phyloP scores from a whole-genome alignment of 2,113 vertebrate species.

The Aviceda subcristata region DNA sequence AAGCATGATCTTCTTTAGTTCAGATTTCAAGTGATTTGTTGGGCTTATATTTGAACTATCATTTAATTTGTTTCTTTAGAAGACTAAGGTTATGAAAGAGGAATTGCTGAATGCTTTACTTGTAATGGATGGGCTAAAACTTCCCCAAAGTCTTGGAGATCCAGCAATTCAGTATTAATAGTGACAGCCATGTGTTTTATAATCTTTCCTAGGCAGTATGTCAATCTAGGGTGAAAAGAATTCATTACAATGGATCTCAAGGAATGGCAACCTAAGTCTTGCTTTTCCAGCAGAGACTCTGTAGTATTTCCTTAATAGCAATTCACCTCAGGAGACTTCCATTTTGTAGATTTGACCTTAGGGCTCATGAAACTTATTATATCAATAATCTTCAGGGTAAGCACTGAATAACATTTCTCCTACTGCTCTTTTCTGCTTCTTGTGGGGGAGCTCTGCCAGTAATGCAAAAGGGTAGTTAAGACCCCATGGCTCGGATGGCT shows the following conservation, averaged over 20 bases:
- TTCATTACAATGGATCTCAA: not conserved
- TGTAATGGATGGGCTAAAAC: not conserved
- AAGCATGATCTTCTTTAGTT: not conserved
- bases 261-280: not conserved
- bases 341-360: not conserved
- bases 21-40: not conserved
- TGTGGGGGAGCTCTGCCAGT: not conserved
- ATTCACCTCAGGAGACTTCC: not conserved
- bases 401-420: not conserved
- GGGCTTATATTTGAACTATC: not conserved
- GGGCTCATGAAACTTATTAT: not conserved
- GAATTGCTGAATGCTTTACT: not conserved
- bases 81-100: not conserved
- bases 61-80: conserved; percentile 1
- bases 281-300: not conserved
- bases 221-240: not conserved
- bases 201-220: not conserved
- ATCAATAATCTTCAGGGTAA: not conserved
- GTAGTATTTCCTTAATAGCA: not conserved
- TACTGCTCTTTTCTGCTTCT: not conserved
- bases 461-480: not conserved
- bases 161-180: not conserved
- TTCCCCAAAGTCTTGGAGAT: not conserved
- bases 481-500: not conserved
- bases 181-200: not conserved